Evolutionary conservation across 1,140 invertebrate species (phyloP), one percentile per base, ranked within the genome.

Genomic region (Trichonephila clavipes): DNA sequence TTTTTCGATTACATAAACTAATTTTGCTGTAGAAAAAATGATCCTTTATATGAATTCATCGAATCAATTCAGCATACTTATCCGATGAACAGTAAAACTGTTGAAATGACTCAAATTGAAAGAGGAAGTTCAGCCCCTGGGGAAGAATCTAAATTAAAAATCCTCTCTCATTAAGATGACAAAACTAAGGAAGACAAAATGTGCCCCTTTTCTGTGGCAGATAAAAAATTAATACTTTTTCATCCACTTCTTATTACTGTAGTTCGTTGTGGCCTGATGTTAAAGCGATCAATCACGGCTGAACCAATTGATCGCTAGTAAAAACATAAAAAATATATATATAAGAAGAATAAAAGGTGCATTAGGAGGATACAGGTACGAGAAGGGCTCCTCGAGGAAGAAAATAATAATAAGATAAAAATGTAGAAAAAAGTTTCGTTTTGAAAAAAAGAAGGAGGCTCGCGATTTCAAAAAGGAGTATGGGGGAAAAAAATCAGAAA

Each of bases 111-210:
- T 88, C 61, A 44, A 64, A 88, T 62, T 40, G 86, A 19, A 85
- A 58, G 24, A 59, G 51, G 51, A 66, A 88, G 40, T 14, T 66
- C 86, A 19, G 24, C 86, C 86, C 86, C 62, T 3, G 28, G 62
- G 86, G 86, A 58, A 24, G 58, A 88, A 88, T 66, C 86, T 66
- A 88, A 88, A 88, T 88, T 88, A 88, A 88, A 88, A 88, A 88
- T 21, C 62, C n/a, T 44, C 86, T 66, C 86, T 88, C 86, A 88
- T 88, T 88, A 88, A 64, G 86, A 66, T 66, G 59, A 66, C 59
- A 66, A 88, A 88, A 88, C 86, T 64, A 88, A 88, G 62, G 61
- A 88, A 66, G 62, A 88, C 28, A 66, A 88, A 88, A 66, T 88
- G 86, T 21, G 82, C 58, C 59, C 19, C 72, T 51, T 89, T 89